A percentile compares a stretch with the other conserved stretches of the same genome.
phyloP scores from a whole-genome alignment of 2,888 invertebrate species.

The Phyllotreta striolata region DNA sequence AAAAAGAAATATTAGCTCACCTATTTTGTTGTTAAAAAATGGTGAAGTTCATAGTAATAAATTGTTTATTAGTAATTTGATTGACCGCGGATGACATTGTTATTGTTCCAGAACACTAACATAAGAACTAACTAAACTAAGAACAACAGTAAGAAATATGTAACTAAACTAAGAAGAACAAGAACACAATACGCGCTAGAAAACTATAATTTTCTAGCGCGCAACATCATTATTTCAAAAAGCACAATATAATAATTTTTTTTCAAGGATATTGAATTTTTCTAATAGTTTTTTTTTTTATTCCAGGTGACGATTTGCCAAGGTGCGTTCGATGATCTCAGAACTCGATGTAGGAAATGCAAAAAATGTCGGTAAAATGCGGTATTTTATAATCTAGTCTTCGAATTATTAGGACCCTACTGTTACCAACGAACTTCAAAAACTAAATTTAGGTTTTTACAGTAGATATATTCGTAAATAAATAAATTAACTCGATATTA shows the following conservation, averaged over 20 bases:
- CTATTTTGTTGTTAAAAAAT: too few relatives aligned
- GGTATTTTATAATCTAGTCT: slow-evolving; percentile 27
- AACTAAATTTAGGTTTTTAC: too few relatives aligned
- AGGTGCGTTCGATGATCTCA: slow-evolving; percentile 23
- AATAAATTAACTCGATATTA: background rate
- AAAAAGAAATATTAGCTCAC: too few relatives aligned
- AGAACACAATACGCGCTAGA: too few relatives aligned
- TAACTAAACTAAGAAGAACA: too few relatives aligned
- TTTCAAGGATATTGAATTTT: background rate
- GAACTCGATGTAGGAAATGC: slow-evolving; percentile 2
- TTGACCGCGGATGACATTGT: too few relatives aligned
- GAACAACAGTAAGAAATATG: too few relatives aligned
- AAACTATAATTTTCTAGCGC: too few relatives aligned
- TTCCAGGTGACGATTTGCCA: slow-evolving; percentile 24
- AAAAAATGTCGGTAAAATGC: slow-evolving; percentile 17
- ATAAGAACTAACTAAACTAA: too few relatives aligned
- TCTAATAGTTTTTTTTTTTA: slow-evolving; percentile 12
- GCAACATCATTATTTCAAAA: background rate
- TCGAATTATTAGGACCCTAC: slow-evolving; percentile 19
- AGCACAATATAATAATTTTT: background rate
- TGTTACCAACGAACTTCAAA: slow-evolving; percentile 8
- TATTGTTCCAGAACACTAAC: too few relatives aligned
- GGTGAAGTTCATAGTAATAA: too few relatives aligned
- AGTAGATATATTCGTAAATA: background rate
- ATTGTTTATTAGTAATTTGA: too few relatives aligned